phyloP scores from a whole-genome alignment of 2,113 vertebrate species.

The Blennius ocellaris region DNA sequence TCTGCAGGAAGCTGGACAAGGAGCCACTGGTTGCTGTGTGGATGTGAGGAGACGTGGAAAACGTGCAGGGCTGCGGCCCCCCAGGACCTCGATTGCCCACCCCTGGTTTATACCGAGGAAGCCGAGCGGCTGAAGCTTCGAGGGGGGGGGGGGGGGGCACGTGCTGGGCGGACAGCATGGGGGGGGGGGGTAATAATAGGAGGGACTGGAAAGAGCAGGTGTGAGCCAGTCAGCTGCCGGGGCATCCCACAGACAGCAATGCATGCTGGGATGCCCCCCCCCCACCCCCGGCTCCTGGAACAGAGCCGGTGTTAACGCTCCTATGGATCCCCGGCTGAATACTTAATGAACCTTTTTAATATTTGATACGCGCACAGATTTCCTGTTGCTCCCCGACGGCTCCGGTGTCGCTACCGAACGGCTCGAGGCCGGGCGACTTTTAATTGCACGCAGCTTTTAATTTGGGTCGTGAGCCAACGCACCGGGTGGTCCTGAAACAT shows the following conservation, averaged over 20 bases:
- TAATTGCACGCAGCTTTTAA: background rate
- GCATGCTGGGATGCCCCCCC: constrained; percentile 21
- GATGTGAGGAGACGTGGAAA: too few species aligned
- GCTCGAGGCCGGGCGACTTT: too few species aligned
- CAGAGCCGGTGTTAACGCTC: background rate
- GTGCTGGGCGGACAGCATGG: background rate
- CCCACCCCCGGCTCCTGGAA: background rate
- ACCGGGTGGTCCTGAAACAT: background rate
- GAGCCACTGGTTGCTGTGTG: too few species aligned
- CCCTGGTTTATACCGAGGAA: too few species aligned
- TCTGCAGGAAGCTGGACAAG: too few species aligned
- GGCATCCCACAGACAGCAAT: constrained; percentile 21
- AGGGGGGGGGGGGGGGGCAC: background rate
- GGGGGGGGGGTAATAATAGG: constrained; percentile 5
- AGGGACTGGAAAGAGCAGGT: constrained; percentile 59
- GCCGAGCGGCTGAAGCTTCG: background rate
- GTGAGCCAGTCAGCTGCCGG: constrained; percentile 52
- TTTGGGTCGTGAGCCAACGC: background rate
- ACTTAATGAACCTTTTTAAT: background rate
- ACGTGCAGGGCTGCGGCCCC: too few species aligned
- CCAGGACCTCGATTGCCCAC: too few species aligned
- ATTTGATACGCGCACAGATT: background rate
- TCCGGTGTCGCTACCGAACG: background rate
- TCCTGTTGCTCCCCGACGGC: background rate
- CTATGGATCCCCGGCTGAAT: background rate